A percentile compares a stretch with the other conserved stretches of the same genome.
Conservation (phyloP, 2,113 vertebrate species). For the Psittacula cyanocephala region DNA sequence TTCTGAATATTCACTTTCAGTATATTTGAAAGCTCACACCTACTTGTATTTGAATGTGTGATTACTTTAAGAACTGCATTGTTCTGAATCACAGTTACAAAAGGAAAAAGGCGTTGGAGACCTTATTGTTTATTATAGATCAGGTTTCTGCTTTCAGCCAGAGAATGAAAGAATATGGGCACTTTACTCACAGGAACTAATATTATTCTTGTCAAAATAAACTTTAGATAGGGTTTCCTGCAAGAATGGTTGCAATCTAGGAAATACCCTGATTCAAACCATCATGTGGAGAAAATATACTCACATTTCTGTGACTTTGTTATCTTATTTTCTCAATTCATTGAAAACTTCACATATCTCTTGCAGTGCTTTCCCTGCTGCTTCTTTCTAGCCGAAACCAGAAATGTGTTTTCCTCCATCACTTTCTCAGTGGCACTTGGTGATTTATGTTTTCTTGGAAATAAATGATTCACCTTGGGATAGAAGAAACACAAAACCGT, state of each 20-base stretch:
- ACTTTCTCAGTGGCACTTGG: not conserved
- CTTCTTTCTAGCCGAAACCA: not conserved
- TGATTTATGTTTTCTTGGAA: not conserved
- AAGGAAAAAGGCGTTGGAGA: not conserved
- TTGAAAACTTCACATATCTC: not conserved
- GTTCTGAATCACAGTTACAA: conserved; percentile 25
- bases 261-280: not conserved
- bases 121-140: conserved; percentile 36
- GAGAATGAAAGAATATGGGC: not conserved
- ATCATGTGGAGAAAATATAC: not conserved
- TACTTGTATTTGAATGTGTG: conserved; percentile 61
- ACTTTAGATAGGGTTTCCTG: not conserved
- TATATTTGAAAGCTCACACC: conserved; percentile 59
- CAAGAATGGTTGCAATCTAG: not conserved
- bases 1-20: conserved; percentile 59
- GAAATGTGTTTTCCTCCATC: not conserved
- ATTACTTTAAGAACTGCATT: conserved; percentile 49
- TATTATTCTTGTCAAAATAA: not conserved
- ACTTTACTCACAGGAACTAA: not conserved
- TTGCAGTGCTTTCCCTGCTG: not conserved
- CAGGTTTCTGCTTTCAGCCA: not conserved
- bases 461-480: not conserved
- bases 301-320: not conserved
- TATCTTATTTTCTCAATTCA: not conserved
- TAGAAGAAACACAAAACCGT: not conserved